Evolutionary conservation across 1,140 invertebrate genomes (phyloP).

Genomic region (Colletes gigas): DNA sequence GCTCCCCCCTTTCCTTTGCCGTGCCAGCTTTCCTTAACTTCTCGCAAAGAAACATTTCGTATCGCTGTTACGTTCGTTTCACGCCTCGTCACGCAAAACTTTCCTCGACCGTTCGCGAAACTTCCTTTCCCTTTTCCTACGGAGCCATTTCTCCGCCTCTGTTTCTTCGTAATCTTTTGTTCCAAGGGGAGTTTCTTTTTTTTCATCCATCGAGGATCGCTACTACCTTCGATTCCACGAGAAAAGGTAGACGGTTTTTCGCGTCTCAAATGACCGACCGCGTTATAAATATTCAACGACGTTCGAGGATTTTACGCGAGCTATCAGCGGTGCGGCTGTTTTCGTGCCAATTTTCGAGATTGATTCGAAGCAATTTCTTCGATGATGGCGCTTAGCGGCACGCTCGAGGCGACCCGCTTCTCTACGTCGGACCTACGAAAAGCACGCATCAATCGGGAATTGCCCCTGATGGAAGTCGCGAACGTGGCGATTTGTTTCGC

Average conservation of each 20-base stretch:
- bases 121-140: conserved; percentile 13
- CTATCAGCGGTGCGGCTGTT: conserved; percentile 45
- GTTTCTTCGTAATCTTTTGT: conserved; percentile 12
- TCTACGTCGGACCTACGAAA: conserved; percentile 1
- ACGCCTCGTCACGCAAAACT: conserved; percentile 41
- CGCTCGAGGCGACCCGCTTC: conserved; percentile 21
- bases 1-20: neutral
- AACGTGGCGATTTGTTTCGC: conserved; percentile 21
- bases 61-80: conserved; percentile 30
- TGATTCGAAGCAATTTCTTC: conserved; percentile 63
- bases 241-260: conserved; percentile 51
- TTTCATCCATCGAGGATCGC: neutral
- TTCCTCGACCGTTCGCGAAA: conserved; percentile 39
- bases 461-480: conserved; percentile 5
- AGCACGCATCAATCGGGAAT: conserved; percentile 23
- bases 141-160: neutral
- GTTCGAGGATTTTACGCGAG: conserved; percentile 41
- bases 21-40: conserved; percentile 12
- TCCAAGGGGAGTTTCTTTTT: neutral
- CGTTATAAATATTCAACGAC: conserved; percentile 70
- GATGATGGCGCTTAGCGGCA: conserved; percentile 15
- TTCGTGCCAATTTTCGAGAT: conserved; percentile 69
- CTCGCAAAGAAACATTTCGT: conserved; percentile 24
- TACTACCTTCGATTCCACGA: neutral
- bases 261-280: conserved; percentile 59